Evolutionary conservation across 1,140 invertebrate species (phyloP).

Genomic region (Bradysia coprophila): DNA sequence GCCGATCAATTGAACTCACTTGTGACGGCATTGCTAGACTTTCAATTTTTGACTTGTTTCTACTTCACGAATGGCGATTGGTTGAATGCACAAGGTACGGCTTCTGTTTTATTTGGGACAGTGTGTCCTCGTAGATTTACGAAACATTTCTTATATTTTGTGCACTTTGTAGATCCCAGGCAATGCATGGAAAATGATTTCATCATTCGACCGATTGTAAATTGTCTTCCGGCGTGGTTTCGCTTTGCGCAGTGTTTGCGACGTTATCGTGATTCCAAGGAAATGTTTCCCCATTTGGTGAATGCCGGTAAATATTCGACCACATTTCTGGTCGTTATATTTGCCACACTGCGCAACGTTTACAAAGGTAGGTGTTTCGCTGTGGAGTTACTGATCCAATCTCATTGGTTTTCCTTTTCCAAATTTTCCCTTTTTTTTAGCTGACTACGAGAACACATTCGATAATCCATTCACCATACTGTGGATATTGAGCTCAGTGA

Average conservation of each 20-base stretch:
- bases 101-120: not conserved
- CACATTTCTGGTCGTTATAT: slow-evolving; percentile 86
- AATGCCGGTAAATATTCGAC: slow-evolving; percentile 99
- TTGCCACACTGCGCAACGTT: slow-evolving; percentile 53
- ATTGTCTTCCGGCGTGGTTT: slow-evolving; percentile 89
- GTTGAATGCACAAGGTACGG: slow-evolving; percentile 35
- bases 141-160: too few relatives aligned
- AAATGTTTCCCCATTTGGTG: slow-evolving; percentile 86
- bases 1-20: slow-evolving; percentile 97
- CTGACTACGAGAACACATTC: slow-evolving; percentile 33
- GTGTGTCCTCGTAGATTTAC: not conserved
- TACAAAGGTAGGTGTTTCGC: slow-evolving; percentile 48
- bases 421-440: slow-evolving; percentile 20
- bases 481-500: slow-evolving; percentile 53
- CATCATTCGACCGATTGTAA: slow-evolving; percentile 57
- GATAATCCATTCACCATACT: slow-evolving; percentile 67
- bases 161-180: slow-evolving; percentile 27
- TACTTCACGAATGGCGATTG: slow-evolving; percentile 57
- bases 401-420: not conserved
- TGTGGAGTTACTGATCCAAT: slow-evolving; percentile 5
- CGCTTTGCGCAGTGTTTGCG: slow-evolving; percentile 94
- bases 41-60: slow-evolving; percentile 82
- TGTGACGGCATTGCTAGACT: slow-evolving; percentile 73
- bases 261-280: slow-evolving; percentile 74
- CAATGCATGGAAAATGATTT: slow-evolving; percentile 42